Percentiles rank a stretch among this genome's conserved stretches.
Evolutionary conservation across 2,113 vertebrate genomes (phyloP).

Genomic region (Xenopus borealis): DNA sequence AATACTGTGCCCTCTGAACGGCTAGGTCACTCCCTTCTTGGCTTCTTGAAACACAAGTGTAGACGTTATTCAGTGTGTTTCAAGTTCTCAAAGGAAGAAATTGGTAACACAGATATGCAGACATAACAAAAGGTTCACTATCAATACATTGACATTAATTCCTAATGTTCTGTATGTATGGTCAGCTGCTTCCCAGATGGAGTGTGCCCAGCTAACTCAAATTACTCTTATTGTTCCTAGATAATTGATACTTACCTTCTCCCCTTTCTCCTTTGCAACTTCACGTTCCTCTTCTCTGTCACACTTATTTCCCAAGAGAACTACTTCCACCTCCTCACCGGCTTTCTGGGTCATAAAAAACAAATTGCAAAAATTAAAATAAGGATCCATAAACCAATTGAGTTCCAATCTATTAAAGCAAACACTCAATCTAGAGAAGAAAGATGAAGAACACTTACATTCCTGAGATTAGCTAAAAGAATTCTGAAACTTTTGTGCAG

Average conservation of each 20-base stretch:
- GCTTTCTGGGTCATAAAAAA: slow-evolving; percentile 58
- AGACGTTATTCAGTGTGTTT: too few species aligned
- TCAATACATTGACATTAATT: slow-evolving; percentile 42
- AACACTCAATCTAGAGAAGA: slow-evolving; percentile 12
- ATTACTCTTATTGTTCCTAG: slow-evolving; percentile 33
- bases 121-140: slow-evolving; percentile 25
- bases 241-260: slow-evolving; percentile 62
- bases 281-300: slow-evolving; percentile 65
- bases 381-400: slow-evolving; percentile 21
- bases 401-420: slow-evolving; percentile 12
- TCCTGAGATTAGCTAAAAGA: background rate
- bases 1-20: too few species aligned
- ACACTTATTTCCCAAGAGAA: slow-evolving; percentile 70
- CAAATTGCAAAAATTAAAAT: slow-evolving; percentile 47
- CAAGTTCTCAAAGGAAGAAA: too few species aligned
- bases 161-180: slow-evolving; percentile 38
- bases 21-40: too few species aligned
- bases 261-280: slow-evolving; percentile 63
- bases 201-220: slow-evolving; percentile 45
- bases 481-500: slow-evolving; percentile 5
- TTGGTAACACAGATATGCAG: too few species aligned
- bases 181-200: slow-evolving; percentile 20
- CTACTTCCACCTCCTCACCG: slow-evolving; percentile 64
- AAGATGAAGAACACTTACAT: slow-evolving; percentile 37
- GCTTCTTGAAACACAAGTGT: too few species aligned